Conservation (phyloP, 2,113 vertebrate genomes). For the Erinaceus europaeus region DNA sequence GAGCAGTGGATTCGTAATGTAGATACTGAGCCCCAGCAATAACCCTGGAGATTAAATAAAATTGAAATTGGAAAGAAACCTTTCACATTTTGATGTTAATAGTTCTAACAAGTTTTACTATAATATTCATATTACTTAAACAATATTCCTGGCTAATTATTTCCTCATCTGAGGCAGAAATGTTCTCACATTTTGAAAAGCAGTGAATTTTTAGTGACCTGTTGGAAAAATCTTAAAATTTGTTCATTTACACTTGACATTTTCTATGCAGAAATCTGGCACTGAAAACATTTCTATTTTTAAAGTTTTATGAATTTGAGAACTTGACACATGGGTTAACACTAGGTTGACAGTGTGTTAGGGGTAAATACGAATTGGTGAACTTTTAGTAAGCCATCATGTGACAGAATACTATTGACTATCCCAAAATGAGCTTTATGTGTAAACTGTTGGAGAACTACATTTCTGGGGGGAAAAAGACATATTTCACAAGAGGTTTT, state of each 20-base stretch:
- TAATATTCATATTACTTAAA: neutral
- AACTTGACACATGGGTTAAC: neutral
- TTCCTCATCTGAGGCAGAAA: neutral
- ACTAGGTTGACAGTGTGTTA: neutral
- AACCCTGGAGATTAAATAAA: too few relatives aligned
- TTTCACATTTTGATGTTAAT: neutral
- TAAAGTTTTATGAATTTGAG: neutral
- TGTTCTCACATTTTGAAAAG: neutral
- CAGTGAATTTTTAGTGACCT: neutral
- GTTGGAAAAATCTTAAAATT: neutral
- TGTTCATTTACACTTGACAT: neutral
- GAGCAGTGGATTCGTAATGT: too few relatives aligned
- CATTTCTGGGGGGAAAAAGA: neutral
- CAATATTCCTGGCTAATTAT: neutral
- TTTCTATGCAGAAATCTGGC: neutral
- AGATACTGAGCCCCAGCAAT: too few relatives aligned
- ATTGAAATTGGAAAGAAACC: too few relatives aligned
- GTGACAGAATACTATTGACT: rapidly evolving
- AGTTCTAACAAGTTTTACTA: neutral
- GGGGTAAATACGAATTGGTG: neutral
- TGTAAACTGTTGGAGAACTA: neutral
- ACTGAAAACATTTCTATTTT: neutral
- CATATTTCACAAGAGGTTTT: neutral
- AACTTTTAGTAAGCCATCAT: rapidly evolving
- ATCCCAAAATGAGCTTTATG: neutral